phyloP scores from a whole-genome alignment of 1,140 invertebrate species.

The Drosophila baimaii region DNA sequence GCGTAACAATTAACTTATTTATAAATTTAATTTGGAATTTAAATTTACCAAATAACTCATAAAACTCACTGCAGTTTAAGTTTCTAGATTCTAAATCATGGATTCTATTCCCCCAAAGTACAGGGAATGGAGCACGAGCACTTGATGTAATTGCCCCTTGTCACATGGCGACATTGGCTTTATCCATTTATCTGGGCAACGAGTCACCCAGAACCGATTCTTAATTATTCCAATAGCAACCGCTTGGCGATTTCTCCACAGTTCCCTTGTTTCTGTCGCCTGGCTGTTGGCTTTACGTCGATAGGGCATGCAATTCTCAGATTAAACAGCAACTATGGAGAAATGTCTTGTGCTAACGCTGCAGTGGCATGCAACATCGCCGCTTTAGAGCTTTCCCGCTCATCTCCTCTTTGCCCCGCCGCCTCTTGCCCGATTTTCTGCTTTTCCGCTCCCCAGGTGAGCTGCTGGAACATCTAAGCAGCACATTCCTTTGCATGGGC shows the following conservation, averaged over 20 bases:
- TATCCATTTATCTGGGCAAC: constrained; percentile 12
- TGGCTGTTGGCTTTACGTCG: constrained; percentile 31
- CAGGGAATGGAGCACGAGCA: constrained; percentile 1
- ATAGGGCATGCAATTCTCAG: constrained; percentile 54
- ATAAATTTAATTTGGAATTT: background rate
- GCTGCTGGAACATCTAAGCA: constrained; percentile 51
- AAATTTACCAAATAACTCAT: background rate
- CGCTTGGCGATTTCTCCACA: constrained; percentile 28
- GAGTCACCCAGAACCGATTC: constrained; percentile 19
- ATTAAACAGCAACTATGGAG: constrained; percentile 55
- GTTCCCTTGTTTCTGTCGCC: constrained; percentile 26
- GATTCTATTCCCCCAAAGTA: background rate
- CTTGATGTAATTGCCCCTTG: constrained; percentile 36
- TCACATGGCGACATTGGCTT: constrained; percentile 24
- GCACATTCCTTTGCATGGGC: constrained; percentile 43
- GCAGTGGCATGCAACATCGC: constrained; percentile 61
- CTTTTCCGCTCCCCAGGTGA: constrained; percentile 15
- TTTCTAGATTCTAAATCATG: background rate
- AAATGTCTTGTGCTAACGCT: constrained; percentile 54
- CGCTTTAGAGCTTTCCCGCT: constrained; percentile 23
- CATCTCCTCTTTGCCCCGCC: background rate
- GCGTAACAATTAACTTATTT: background rate
- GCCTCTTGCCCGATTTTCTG: constrained; percentile 2
- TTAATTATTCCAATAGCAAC: constrained; percentile 36
- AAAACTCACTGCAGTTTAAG: background rate